Conservation (phyloP, 2,888 invertebrate species). For the Acronicta aceris region DNA sequence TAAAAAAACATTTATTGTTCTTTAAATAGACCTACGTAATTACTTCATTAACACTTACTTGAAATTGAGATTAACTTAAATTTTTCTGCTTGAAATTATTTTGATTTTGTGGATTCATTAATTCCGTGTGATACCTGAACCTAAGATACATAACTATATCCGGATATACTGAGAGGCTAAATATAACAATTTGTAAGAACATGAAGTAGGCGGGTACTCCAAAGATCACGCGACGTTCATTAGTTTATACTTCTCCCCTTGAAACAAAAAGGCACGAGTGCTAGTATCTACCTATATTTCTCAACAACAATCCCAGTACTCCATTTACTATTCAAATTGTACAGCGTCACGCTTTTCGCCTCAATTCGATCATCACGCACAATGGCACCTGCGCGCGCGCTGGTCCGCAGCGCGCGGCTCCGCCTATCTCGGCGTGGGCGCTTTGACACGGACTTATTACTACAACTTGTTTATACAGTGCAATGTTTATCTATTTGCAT, state of each 20-base stretch:
- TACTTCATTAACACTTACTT: constrained; percentile 1
- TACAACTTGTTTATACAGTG: constrained; percentile 27
- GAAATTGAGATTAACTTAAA: neutral
- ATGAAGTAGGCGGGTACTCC: too few species aligned
- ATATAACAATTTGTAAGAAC: too few species aligned
- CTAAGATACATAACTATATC: too few species aligned
- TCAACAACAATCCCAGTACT: neutral
- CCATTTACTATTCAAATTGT: neutral
- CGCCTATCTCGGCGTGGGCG: constrained; percentile 24
- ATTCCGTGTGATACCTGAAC: too few species aligned
- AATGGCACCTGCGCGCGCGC: constrained; percentile 39
- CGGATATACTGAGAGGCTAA: too few species aligned
- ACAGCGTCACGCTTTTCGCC: constrained; percentile 19
- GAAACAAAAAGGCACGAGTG: too few species aligned
- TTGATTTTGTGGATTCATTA: neutral
- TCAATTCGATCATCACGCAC: constrained; percentile 13
- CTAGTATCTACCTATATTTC: too few species aligned
- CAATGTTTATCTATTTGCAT: constrained; percentile 30
- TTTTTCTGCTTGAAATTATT: neutral
- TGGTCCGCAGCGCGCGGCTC: constrained; percentile 9
- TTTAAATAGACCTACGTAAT: constrained; percentile 4
- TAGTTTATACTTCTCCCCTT: too few species aligned
- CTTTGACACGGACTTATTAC: constrained; percentile 54
- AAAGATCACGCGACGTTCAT: too few species aligned
- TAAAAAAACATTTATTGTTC: constrained; percentile 4